phyloP scores from a whole-genome alignment of 2,113 vertebrate genomes.

The Verasper variegatus region DNA sequence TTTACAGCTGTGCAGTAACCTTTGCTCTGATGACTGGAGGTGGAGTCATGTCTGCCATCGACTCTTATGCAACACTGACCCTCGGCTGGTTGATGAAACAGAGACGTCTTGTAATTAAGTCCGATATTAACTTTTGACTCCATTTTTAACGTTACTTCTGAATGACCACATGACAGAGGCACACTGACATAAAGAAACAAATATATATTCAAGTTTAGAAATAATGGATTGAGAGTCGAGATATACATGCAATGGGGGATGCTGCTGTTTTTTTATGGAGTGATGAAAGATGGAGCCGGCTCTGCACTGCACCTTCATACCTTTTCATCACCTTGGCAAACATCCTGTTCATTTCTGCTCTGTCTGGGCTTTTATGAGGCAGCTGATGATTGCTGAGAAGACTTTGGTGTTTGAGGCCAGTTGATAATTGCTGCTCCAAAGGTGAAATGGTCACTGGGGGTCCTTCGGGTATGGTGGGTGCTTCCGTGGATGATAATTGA shows the following conservation, averaged over 20 bases:
- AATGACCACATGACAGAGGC: too few relatives aligned
- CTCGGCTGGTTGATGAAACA: neutral
- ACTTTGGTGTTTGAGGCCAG: constrained; percentile 28
- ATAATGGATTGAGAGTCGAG: too few relatives aligned
- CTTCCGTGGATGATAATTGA: constrained; percentile 43
- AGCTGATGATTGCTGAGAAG: constrained; percentile 51
- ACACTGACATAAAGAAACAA: too few relatives aligned
- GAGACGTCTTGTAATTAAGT: neutral
- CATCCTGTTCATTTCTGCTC: constrained; percentile 33
- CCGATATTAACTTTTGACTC: too few relatives aligned
- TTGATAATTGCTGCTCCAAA: constrained; percentile 41
- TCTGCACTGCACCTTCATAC: neutral
- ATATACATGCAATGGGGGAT: too few relatives aligned
- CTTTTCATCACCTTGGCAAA: constrained; percentile 53
- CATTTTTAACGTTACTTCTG: too few relatives aligned
- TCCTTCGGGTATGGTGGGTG: constrained; percentile 10
- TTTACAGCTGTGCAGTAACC: constrained; percentile 38
- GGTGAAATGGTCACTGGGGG: constrained; percentile 42
- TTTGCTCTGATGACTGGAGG: constrained; percentile 34
- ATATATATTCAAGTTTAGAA: too few relatives aligned
- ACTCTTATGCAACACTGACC: neutral
- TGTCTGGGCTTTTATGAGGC: constrained; percentile 47
- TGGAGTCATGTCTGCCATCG: neutral
- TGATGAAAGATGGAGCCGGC: too few relatives aligned
- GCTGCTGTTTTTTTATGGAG: too few relatives aligned